Evolutionary conservation across 37 sponge, comb jelly and placozoan genomes (phyloP).

Genomic region (Amphimedon queenslandica): DNA sequence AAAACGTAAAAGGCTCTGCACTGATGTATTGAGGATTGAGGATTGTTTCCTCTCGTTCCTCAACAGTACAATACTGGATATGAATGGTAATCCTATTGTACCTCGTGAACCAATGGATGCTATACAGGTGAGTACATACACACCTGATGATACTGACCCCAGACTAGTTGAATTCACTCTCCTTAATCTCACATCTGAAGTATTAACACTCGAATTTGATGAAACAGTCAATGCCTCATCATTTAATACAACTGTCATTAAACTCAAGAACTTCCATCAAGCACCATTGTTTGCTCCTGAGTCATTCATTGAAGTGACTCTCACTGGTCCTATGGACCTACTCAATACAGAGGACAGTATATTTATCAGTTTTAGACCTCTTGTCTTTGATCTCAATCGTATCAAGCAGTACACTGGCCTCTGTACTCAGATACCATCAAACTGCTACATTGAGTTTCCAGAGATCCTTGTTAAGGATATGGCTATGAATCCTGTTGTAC

Average conservation of each 20-base stretch:
- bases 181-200: constrained; percentile 69
- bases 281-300: constrained; percentile 19
- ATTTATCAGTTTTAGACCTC: constrained; percentile 44
- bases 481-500: constrained; percentile 55
- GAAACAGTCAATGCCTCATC: constrained; percentile 82
- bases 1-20: constrained; percentile 69
- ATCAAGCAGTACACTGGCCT: constrained; percentile 66
- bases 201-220: constrained; percentile 66
- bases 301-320: not conserved
- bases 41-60: constrained; percentile 73
- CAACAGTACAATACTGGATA: constrained; percentile 62
- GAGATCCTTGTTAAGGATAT: constrained; percentile 53
- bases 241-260: constrained; percentile 47
- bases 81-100: constrained; percentile 71
- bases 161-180: constrained; percentile 44
- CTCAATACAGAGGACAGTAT: constrained; percentile 45
- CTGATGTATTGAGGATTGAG: constrained; percentile 30
- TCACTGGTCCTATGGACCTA: constrained; percentile 52
- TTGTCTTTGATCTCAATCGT: constrained; percentile 57
- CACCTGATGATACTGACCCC: constrained; percentile 63
- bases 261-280: constrained; percentile 52
- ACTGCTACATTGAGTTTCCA: constrained; percentile 67
- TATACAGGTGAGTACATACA: constrained; percentile 23
- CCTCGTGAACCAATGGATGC: constrained; percentile 25
- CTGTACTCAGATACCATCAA: constrained; percentile 20